phyloP scores from a whole-genome alignment of 64 coral and sea anemone species.

The Stichodactyla mertensii region DNA sequence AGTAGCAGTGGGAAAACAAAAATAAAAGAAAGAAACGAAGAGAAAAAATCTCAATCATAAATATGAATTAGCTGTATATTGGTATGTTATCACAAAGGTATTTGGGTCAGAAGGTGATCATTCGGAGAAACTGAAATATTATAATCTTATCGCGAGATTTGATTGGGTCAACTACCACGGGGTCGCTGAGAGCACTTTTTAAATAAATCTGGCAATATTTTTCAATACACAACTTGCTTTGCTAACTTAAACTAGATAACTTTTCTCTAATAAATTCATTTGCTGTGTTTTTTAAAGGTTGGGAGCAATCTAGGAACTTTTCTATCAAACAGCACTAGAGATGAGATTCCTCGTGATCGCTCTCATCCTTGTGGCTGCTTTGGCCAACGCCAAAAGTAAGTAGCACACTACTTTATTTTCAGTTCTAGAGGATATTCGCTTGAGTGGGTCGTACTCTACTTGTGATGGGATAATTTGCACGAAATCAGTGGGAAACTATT shows the following conservation, averaged over 20 bases:
- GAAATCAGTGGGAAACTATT: too few species aligned
- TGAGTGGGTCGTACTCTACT: too few species aligned
- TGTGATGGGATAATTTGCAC: too few species aligned
- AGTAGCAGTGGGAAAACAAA: background rate
- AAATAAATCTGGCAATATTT: too few species aligned
- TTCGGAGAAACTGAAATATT: too few species aligned
- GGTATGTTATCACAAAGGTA: slow-evolving; percentile 13
- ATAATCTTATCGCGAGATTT: too few species aligned
- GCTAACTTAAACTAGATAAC: too few species aligned
- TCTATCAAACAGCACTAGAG: slow-evolving; percentile 18
- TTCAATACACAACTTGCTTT: too few species aligned
- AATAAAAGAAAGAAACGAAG: background rate
- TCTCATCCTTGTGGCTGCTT: slow-evolving; percentile 29
- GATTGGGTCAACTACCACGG: too few species aligned
- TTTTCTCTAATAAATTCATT: background rate
- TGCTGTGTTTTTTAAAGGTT: background rate
- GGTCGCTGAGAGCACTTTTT: too few species aligned
- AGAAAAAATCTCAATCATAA: background rate
- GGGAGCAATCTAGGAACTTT: slow-evolving; percentile 12
- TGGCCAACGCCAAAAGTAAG: slow-evolving; percentile 22
- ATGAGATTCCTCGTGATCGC: slow-evolving; percentile 23
- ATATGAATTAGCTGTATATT: background rate
- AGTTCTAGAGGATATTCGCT: too few species aligned
- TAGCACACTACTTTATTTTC: background rate
- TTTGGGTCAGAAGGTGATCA: background rate